These are phyloP conservation scores for Dreissena rostriformis DNA, from an alignment of 1,140 invertebrate genomes.

Conservation along the genomic window DNA sequence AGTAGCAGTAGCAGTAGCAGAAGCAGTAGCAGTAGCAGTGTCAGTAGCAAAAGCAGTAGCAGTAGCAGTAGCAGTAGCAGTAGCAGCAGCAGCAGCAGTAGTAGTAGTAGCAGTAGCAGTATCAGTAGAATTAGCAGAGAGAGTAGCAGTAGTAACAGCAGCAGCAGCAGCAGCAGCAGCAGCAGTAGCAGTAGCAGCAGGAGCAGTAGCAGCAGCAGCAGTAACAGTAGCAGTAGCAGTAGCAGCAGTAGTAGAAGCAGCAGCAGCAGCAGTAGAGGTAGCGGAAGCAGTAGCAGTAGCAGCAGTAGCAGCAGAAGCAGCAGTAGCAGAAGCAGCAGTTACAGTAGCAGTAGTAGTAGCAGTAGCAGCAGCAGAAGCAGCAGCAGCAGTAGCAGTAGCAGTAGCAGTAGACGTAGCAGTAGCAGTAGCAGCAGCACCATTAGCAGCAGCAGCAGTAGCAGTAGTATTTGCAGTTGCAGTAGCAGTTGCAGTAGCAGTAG, in stretches of 20 bases:
- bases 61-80: neutral
- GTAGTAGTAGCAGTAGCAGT: conserved; percentile 48
- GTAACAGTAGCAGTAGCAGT: neutral
- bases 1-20: neutral
- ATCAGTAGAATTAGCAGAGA: conserved; percentile 30
- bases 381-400: conserved; percentile 16
- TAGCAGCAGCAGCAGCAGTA: conserved; percentile 24
- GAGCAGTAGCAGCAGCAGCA: conserved; percentile 68
- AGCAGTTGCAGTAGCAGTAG: neutral
- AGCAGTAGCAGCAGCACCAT: conserved; percentile 15
- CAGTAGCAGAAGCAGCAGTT: neutral
- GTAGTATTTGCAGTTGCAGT: conserved; percentile 1
- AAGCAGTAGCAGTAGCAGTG: neutral
- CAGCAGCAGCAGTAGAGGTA: neutral
- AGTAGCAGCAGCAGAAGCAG: neutral
- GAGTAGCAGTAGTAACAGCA: conserved; percentile 15
- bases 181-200: conserved; percentile 85
- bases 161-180: conserved; percentile 73
- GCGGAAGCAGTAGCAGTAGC: neutral
- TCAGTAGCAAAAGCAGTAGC: neutral
- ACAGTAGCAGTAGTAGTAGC: conserved; percentile 6
- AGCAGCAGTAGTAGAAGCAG: neutral
- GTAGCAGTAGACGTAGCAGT: conserved; percentile 14
- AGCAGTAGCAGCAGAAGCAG: neutral
- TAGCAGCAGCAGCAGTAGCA: neutral